Percentiles rank a stretch among this genome's conserved stretches.
phyloP scores from a whole-genome alignment of 2,797 vertebrate species.

The Poeciliopsis gracilis region DNA sequence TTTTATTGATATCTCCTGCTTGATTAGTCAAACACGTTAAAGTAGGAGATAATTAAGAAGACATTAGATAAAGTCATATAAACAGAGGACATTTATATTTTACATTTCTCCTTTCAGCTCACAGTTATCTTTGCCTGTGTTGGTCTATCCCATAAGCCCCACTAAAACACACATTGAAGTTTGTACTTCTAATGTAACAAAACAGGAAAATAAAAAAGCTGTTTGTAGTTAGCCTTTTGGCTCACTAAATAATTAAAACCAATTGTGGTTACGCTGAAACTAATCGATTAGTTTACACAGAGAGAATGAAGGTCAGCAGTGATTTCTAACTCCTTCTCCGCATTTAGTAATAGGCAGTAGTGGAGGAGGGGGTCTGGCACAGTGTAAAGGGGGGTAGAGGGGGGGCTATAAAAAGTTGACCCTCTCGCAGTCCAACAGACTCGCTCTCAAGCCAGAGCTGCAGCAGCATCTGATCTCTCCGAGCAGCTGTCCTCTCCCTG shows the following conservation, averaged over 20 bases:
- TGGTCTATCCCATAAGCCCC: background rate
- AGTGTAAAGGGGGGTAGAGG: slow-evolving; percentile 31
- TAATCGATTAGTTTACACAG: slow-evolving; percentile 68
- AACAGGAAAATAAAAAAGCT: background rate
- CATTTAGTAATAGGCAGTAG: slow-evolving; percentile 64
- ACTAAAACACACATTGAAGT: background rate
- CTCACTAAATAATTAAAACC: too few species aligned
- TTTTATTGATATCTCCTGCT: background rate
- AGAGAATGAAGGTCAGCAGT: slow-evolving; percentile 50
- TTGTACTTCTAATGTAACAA: background rate
- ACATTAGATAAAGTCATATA: background rate
- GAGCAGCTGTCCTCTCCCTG: slow-evolving; percentile 85
- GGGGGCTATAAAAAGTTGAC: slow-evolving; percentile 85
- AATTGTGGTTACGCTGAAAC: slow-evolving; percentile 18
- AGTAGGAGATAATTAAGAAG: background rate
- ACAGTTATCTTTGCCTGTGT: background rate
- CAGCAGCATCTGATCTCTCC: slow-evolving; percentile 79
- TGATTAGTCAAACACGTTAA: background rate
- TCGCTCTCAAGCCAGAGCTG: slow-evolving; percentile 68
- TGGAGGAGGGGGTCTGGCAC: background rate
- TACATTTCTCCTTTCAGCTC: background rate
- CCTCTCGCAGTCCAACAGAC: slow-evolving; percentile 72
- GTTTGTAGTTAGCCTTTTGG: background rate
- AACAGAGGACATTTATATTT: background rate
- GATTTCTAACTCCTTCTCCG: slow-evolving; percentile 61